These are phyloP conservation scores for Sebastes ruberrimus DNA, from an alignment of 2,797 vertebrate genomes.

Conservation along the genomic window DNA sequence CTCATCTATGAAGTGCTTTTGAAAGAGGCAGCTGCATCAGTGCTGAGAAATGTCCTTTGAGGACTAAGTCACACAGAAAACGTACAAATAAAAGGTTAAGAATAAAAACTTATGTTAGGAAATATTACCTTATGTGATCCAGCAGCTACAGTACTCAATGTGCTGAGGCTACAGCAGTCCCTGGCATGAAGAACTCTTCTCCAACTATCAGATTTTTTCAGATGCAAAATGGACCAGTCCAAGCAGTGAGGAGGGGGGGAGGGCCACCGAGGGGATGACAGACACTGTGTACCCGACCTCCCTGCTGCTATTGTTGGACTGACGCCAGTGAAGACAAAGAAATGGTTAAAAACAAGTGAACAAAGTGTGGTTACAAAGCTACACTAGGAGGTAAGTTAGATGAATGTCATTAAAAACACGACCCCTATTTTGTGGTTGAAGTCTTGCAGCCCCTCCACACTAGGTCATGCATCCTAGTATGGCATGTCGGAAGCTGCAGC, in stretches of 20 bases:
- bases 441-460: slow-evolving; percentile 69
- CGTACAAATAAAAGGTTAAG: not conserved
- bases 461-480: slow-evolving; percentile 78
- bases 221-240: slow-evolving; percentile 80
- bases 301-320: not conserved
- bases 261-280: slow-evolving; percentile 10
- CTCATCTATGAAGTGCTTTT: slow-evolving; percentile 24
- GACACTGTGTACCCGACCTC: not conserved
- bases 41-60: slow-evolving; percentile 1
- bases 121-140: slow-evolving; percentile 88
- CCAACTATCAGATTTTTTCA: slow-evolving; percentile 89
- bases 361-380: slow-evolving; percentile 10
- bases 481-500: slow-evolving; percentile 82
- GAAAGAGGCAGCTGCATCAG: slow-evolving; percentile 4
- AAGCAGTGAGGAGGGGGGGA: slow-evolving; percentile 40
- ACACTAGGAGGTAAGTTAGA: not conserved
- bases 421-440: slow-evolving; percentile 37
- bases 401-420: not conserved
- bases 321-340: not conserved
- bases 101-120: slow-evolving; percentile 10
- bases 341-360: not conserved
- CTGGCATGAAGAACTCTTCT: slow-evolving; percentile 90
- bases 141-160: slow-evolving; percentile 82
- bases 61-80: slow-evolving; percentile 4
- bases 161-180: slow-evolving; percentile 86